Evolutionary conservation across 1,140 invertebrate genomes (phyloP).

Genomic region (Helicoverpa zea): DNA sequence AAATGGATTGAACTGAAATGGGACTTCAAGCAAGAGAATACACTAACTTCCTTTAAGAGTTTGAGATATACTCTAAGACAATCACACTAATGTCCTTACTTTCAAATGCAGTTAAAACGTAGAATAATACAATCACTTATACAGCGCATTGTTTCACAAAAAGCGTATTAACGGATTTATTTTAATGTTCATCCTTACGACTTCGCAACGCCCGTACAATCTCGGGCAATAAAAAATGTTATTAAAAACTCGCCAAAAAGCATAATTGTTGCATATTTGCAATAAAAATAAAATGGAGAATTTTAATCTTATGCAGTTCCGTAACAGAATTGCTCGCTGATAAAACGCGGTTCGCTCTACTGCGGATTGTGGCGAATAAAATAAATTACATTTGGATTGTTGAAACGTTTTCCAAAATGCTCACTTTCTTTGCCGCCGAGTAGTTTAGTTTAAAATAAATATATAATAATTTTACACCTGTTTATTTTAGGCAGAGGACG

Average conservation of each 20-base stretch:
- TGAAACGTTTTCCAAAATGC: background rate
- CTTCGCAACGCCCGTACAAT: constrained; percentile 21
- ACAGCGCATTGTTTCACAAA: constrained; percentile 8
- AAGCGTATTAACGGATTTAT: constrained; percentile 37
- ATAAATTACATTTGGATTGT: background rate
- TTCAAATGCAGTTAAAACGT: constrained; percentile 22
- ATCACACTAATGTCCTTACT: constrained; percentile 6
- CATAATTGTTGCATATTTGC: constrained; percentile 50
- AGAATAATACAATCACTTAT: background rate
- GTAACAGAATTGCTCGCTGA: background rate
- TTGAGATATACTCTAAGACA: constrained; percentile 5
- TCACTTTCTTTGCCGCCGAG: background rate
- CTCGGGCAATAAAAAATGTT: constrained; percentile 20
- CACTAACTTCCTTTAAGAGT: background rate
- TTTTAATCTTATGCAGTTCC: constrained; percentile 49
- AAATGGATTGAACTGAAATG: background rate
- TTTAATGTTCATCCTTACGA: constrained; percentile 35
- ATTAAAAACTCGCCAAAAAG: constrained; percentile 27
- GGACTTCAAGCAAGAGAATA: background rate
- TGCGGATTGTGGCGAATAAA: constrained; percentile 9
- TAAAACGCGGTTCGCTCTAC: constrained; percentile 14
- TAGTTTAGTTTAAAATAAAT: too few relatives aligned
- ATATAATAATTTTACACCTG: too few relatives aligned
- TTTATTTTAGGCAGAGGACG: too few relatives aligned
- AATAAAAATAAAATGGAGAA: constrained; percentile 48